Conservation (phyloP, 2,113 vertebrate genomes). For the Aptenodytes forsteri region DNA sequence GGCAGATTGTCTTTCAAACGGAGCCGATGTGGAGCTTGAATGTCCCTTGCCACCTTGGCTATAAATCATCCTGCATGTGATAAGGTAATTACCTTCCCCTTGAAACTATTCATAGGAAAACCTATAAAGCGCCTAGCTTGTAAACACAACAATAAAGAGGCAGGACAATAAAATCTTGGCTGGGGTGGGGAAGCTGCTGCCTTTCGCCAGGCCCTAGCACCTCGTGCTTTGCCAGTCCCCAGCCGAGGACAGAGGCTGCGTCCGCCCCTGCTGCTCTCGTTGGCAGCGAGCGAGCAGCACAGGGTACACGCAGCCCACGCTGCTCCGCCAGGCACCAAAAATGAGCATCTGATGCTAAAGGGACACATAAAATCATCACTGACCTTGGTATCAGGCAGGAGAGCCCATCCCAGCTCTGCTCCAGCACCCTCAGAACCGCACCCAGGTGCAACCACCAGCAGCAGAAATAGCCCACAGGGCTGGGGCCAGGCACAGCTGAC, state of each 20-base stretch:
- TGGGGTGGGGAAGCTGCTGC: not conserved
- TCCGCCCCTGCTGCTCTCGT: rapidly evolving
- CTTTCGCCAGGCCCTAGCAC: not conserved
- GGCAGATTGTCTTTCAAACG: slow-evolving; percentile 40
- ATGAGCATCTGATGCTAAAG: rapidly evolving
- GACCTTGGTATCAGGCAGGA: not conserved
- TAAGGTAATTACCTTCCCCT: slow-evolving; percentile 86
- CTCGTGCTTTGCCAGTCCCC: not conserved
- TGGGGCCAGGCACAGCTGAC: not conserved
- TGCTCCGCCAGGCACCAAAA: not conserved
- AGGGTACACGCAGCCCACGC: rapidly evolving
- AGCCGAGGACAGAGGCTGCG: rapidly evolving
- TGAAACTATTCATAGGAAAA: slow-evolving; percentile 77
- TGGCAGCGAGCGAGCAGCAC: rapidly evolving
- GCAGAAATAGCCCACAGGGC: rapidly evolving
- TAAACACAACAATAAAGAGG: slow-evolving; percentile 37
- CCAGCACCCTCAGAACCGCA: not conserved
- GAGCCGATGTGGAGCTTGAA: slow-evolving; percentile 16
- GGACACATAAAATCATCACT: not conserved
- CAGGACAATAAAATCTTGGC: slow-evolving; percentile 33
- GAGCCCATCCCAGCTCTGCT: not conserved
- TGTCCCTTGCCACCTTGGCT: slow-evolving; percentile 71
- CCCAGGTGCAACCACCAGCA: not conserved
- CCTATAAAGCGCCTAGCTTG: slow-evolving; percentile 72
- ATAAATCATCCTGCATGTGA: slow-evolving; percentile 78